Evolutionary conservation across 2,113 vertebrate species (phyloP).

Genomic region (Gymnarchus niloticus): DNA sequence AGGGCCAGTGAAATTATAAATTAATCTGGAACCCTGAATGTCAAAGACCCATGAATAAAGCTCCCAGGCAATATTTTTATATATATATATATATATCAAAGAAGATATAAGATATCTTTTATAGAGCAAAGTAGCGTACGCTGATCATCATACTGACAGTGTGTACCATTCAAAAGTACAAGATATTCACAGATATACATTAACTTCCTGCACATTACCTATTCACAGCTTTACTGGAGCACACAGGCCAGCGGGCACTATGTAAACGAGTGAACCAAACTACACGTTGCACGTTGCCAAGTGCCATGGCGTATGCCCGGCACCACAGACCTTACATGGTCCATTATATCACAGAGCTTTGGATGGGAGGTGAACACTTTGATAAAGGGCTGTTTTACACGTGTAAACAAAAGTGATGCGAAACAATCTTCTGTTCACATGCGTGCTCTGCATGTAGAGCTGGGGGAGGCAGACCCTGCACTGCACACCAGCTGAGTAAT

Average conservation of each 20-base stretch:
- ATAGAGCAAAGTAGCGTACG: background rate
- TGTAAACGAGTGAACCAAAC: too few relatives aligned
- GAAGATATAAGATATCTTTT: too few relatives aligned
- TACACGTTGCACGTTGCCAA: too few relatives aligned
- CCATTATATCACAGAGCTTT: background rate
- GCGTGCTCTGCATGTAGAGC: constrained; percentile 71
- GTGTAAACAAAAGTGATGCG: constrained; percentile 94
- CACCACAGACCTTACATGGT: too few relatives aligned
- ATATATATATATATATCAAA: too few relatives aligned
- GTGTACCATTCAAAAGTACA: background rate
- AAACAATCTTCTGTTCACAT: constrained; percentile 90
- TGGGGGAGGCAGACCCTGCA: constrained; percentile 51
- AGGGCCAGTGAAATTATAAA: too few relatives aligned
- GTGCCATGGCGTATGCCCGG: too few relatives aligned
- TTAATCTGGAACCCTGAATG: too few relatives aligned
- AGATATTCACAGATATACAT: background rate
- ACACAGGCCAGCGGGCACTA: background rate
- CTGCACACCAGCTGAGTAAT: constrained; percentile 68
- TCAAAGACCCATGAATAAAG: background rate
- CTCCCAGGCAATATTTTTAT: background rate
- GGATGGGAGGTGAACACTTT: constrained; percentile 67
- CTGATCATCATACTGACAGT: background rate
- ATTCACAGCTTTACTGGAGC: background rate
- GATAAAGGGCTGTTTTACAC: constrained; percentile 82
- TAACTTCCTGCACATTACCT: background rate